These are phyloP conservation scores for Onthophagus sagittarius DNA, from an alignment of 2,888 invertebrate species.

Conservation along the genomic window DNA sequence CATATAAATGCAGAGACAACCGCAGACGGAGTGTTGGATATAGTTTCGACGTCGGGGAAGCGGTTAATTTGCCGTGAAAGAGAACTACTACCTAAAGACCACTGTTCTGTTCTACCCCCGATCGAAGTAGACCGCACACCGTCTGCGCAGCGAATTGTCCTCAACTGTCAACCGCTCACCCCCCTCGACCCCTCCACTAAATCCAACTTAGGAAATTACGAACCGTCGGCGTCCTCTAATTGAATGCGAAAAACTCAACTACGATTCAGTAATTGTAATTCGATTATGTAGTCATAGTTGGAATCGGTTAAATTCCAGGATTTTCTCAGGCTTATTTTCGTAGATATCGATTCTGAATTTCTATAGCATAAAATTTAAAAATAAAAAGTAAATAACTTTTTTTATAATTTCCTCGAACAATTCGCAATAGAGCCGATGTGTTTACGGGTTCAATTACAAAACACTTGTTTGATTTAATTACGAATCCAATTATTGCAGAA, in stretches of 20 bases:
- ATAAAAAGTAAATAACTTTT: background rate
- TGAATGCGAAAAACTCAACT: background rate
- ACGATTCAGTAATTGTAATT: background rate
- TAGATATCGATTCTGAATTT: background rate
- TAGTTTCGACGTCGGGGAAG: background rate
- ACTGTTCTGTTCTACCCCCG: background rate
- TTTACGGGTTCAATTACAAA: background rate
- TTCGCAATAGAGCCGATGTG: background rate
- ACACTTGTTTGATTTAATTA: slow-evolving; percentile 8
- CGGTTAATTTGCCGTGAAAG: background rate
- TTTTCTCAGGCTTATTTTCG: background rate
- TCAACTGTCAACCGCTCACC: background rate
- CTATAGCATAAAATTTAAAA: background rate
- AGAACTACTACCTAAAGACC: background rate
- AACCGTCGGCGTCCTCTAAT: background rate
- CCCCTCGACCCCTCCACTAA: background rate
- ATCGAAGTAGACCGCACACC: background rate
- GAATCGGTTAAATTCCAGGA: no score
- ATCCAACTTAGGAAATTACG: background rate
- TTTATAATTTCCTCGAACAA: background rate
- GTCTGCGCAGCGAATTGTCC: background rate
- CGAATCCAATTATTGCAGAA: background rate
- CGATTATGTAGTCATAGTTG: background rate
- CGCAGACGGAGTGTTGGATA: background rate
- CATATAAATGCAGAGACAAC: background rate